A percentile compares a stretch with the other conserved stretches of the same genome.
Evolutionary conservation across 2,113 vertebrate species (phyloP).

Genomic region (Sylvietta virens): DNA sequence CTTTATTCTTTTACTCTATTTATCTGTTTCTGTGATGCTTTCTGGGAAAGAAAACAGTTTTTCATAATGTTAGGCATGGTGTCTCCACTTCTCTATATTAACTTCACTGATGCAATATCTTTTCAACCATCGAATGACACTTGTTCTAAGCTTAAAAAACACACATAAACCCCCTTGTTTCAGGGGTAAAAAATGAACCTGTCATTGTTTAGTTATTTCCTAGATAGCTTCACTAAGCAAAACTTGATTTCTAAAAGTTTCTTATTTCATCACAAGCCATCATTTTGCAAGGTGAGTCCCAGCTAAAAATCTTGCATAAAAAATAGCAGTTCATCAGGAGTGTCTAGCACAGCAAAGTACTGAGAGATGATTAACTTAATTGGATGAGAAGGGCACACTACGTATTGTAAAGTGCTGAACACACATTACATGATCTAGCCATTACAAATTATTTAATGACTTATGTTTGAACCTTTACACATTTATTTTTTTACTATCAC

Average conservation of each 20-base stretch:
- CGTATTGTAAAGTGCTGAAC: not conserved
- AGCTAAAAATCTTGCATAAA: conserved; percentile 57
- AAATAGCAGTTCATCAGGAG: conserved; percentile 50
- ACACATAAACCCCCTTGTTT: not conserved
- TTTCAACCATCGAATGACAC: not conserved
- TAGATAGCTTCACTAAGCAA: not conserved
- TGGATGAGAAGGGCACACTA: not conserved
- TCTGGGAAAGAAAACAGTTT: conserved; percentile 9
- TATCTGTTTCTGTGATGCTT: not conserved
- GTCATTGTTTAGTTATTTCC: not conserved
- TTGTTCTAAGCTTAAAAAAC: not conserved
- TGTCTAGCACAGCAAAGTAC: not conserved
- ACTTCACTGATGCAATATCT: conserved; percentile 1
- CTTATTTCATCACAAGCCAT: conserved; percentile 56
- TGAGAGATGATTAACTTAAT: not conserved
- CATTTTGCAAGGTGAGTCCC: conserved; percentile 49
- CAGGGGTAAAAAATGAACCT: not conserved
- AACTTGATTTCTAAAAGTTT: not conserved
- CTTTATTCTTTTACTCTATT: not conserved
- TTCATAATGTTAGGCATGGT: not conserved
- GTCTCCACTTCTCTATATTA: not conserved
- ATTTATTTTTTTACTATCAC: not conserved
- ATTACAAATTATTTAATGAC: conserved; percentile 55
- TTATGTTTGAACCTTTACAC: conserved; percentile 54
- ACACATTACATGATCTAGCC: not conserved